Base-by-base conservation (phyloP, 2,888 invertebrate genomes). In the Congeria kusceri region DNA sequence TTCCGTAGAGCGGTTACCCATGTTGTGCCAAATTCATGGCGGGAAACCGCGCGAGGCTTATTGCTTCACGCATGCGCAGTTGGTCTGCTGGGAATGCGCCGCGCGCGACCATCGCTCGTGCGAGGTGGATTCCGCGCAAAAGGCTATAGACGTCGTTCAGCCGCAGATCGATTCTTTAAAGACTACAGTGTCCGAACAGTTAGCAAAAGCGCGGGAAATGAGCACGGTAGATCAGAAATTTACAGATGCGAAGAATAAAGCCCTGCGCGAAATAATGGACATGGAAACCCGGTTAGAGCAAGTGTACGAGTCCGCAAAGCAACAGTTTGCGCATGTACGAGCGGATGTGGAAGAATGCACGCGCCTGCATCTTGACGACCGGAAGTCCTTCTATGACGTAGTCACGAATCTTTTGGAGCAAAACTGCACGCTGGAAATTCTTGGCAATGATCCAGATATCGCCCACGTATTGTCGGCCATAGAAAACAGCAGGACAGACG, bases 41-140 rank as follows among this genome's bases (percentile, higher is more conserved):
- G 73, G 73, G 3, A 77, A 73, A 47, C 47, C 47, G 28, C 58
- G 58, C 4, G 80, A 77, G 13, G 80, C 76, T 18, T 80, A 73
- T 32, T 80, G 80, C 58, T 73, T 73, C 44, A 73, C 76, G 28
- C 80, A 80, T 80, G 49, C 73, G 29, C 64, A 66, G 28, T 23
- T 73, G 25, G 57, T 80, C 23, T 80, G 80, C 39, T 77, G 77
- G 80, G 80, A 80, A 66, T 80, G 80, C 46, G 77, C 77, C 1
- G 69, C 72, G 11, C 68, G 77, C 18, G 70, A 80, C 4, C 80
- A 80, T 53, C 59, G 64, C 11, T 20, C 39, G 11, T 80, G 80
- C 27, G 62, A 64, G 5, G 68, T 73, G 18, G 76, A 73, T 46
- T 80, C 80, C 7, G 53, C 58, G 9, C 73, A 72, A 23, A 73